phyloP scores from a whole-genome alignment of 2,113 vertebrate genomes.

The Bagarius yarrelli region DNA sequence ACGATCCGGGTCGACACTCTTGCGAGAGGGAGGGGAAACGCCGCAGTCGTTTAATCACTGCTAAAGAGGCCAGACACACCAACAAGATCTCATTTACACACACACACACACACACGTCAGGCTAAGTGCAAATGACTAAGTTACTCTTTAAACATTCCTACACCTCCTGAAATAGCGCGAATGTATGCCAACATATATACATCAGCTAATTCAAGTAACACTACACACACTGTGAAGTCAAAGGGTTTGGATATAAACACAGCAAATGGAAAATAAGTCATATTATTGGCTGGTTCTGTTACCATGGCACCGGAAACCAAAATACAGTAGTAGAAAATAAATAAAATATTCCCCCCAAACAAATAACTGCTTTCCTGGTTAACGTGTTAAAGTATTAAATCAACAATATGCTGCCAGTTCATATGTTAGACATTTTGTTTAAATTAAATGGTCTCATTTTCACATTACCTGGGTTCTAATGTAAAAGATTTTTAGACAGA shows the following conservation, averaged over 20 bases:
- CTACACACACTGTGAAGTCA: neutral
- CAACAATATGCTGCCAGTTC: too few species aligned
- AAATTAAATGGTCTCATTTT: too few species aligned
- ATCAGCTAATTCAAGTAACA: neutral
- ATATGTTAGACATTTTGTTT: too few species aligned
- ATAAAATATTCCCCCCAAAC: neutral
- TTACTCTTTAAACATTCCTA: neutral
- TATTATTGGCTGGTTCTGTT: neutral
- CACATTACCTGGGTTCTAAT: too few species aligned
- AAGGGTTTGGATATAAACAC: neutral
- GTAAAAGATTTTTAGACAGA: too few species aligned
- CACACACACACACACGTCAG: conserved; percentile 5
- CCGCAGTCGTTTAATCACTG: conserved; percentile 56
- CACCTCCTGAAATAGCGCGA: neutral
- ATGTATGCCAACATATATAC: neutral
- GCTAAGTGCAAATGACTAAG: conserved; percentile 22
- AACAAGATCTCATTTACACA: conserved; percentile 7
- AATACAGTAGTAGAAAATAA: neutral
- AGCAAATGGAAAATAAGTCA: conserved; percentile 14
- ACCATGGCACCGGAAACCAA: neutral
- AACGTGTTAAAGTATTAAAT: too few species aligned
- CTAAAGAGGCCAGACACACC: conserved; percentile 48
- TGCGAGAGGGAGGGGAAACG: conserved; percentile 56
- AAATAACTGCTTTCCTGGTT: neutral
- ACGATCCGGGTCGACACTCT: conserved; percentile 68